Base-by-base conservation (phyloP, 1,140 invertebrate species). In the Drosophila subobscura region DNA sequence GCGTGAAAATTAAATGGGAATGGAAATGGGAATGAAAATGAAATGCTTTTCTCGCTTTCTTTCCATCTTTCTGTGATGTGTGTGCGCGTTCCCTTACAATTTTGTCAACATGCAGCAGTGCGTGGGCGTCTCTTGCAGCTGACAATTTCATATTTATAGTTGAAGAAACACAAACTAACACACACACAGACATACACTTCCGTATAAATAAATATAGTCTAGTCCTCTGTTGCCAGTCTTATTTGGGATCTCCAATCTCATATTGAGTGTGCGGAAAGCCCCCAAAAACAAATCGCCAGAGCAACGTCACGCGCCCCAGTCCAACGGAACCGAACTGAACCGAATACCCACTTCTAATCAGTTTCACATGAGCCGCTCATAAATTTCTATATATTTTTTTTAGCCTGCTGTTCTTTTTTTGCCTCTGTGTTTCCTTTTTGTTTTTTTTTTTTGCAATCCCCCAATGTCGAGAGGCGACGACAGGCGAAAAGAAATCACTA, bases 131-230 rank as follows among this genome's bases (percentile, higher is more conserved):
- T 37, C 33, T 37, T 86, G 83, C 81, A 85, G 81, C 81, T 85
- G 81, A 85, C 83, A 77, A 81, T 77, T 88, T 86, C 59, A 74
- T 85, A 85, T 85, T 85, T 85, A 85, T 85, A 86, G 73, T 41
- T 44, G 4, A 29, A 7, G 7, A 6, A 2, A 33, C 41, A 40
- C 8, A 20, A 20, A 20, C 16, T 1, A 20, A 61, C 12, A 63
- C 47, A 42, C 14, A 27, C 59, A 41, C 22, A 61, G 54, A 4
- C 56, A 46, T 16, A 22, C 12, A 72, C 56, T 60, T 66, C 46
- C 45, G 16, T 57, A 58, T 41, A 23, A 37, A 7, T 37, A 37
- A 10, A 7, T 22, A 37, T 37, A 33, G 27, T 37, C 29, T 10
- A 33, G 3, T n/a, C 1, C n/a, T 40, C 54, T 60, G 42, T 54